A percentile compares a stretch with the other conserved stretches of the same genome.
Conservation (phyloP, 2,888 invertebrate species). For the Lithophane semibrunnea region DNA sequence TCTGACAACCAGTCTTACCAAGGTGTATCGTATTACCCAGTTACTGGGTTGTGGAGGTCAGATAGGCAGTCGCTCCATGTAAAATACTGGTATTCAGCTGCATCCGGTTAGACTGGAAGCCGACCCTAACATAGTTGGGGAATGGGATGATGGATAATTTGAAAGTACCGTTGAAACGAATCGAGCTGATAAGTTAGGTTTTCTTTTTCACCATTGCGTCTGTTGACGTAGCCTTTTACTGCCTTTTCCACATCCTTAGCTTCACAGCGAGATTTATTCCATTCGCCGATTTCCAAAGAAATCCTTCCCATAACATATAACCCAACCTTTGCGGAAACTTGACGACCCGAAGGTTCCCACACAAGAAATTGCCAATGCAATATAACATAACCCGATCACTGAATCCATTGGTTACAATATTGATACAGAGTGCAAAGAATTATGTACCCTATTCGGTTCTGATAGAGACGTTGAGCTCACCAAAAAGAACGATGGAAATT, state of each 20-base stretch:
- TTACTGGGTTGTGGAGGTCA: too few relatives aligned
- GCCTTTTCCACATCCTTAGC: background rate
- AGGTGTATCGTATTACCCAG: too few relatives aligned
- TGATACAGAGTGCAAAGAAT: slow-evolving; percentile 48
- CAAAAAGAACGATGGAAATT: slow-evolving; percentile 48
- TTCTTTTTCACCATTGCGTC: background rate
- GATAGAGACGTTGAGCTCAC: slow-evolving; percentile 42
- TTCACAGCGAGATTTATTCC: slow-evolving; percentile 28
- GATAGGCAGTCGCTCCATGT: too few relatives aligned
- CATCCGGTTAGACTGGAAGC: too few relatives aligned
- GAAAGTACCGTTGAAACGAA: background rate
- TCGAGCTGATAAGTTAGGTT: background rate
- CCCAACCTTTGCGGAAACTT: slow-evolving; percentile 25
- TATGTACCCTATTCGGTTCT: slow-evolving; percentile 37
- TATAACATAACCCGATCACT: slow-evolving; percentile 58
- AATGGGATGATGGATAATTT: too few relatives aligned
- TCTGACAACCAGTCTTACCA: too few relatives aligned
- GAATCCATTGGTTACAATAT: slow-evolving; percentile 57
- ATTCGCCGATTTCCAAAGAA: slow-evolving; percentile 13
- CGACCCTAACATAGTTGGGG: too few relatives aligned
- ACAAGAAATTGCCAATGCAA: slow-evolving; percentile 65
- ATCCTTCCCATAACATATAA: slow-evolving; percentile 34
- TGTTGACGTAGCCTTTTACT: background rate
- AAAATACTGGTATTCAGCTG: too few relatives aligned
- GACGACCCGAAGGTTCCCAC: slow-evolving; percentile 43